Percentiles rank a stretch among this genome's conserved stretches.
phyloP scores from a whole-genome alignment of 1,140 invertebrate species.

The Macrostomum lignano region DNA sequence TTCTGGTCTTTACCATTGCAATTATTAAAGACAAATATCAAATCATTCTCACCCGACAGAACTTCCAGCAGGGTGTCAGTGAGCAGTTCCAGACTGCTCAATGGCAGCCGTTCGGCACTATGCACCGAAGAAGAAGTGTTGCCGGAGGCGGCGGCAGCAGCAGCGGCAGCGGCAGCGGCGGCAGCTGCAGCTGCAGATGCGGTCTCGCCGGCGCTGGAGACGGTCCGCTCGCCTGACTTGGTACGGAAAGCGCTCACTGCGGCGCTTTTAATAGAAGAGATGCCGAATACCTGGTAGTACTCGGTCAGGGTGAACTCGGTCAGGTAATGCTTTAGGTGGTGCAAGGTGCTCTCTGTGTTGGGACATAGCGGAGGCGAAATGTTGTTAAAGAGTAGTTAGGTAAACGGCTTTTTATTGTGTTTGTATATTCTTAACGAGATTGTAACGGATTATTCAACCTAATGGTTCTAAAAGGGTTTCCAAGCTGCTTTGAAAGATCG shows the following conservation, averaged over 20 bases:
- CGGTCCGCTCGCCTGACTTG: background rate
- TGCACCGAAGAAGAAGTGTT: background rate
- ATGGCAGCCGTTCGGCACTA: conserved; percentile 32
- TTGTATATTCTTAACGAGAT: too few relatives aligned
- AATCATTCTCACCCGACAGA: too few relatives aligned
- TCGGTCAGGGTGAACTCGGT: conserved; percentile 86
- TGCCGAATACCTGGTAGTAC: conserved; percentile 80
- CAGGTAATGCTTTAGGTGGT: conserved; percentile 57
- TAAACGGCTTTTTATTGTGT: too few relatives aligned
- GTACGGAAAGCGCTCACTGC: conserved; percentile 55
- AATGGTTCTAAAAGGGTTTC: too few relatives aligned
- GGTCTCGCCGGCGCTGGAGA: background rate
- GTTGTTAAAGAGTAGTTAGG: too few relatives aligned
- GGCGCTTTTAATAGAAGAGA: conserved; percentile 83
- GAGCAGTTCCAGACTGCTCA: conserved; percentile 69
- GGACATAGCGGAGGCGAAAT: too few relatives aligned
- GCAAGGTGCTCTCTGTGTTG: too few relatives aligned
- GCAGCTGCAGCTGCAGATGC: background rate
- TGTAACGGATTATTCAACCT: too few relatives aligned
- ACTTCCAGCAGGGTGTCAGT: conserved; percentile 82
- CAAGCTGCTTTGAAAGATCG: too few relatives aligned
- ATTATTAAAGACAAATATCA: too few relatives aligned
- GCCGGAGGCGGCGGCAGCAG: background rate
- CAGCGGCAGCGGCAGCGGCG: background rate
- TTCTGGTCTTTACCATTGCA: too few relatives aligned